These are phyloP conservation scores for Tinea trinotella DNA, from an alignment of 2,888 invertebrate genomes.

Conservation along the genomic window DNA sequence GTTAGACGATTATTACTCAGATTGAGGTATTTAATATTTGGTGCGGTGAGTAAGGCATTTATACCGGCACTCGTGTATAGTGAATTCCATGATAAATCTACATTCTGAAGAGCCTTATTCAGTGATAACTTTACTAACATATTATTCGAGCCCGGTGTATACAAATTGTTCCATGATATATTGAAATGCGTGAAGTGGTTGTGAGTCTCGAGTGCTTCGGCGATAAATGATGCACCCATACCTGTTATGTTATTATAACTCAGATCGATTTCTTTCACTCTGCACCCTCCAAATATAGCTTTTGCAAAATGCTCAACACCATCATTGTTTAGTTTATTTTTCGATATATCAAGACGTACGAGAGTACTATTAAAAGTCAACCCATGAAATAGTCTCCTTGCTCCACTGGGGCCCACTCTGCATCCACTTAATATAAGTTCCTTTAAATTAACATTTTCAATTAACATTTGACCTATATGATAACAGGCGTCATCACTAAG, in stretches of 20 bases:
- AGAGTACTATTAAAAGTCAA: constrained; percentile 34
- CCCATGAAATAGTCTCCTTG: constrained; percentile 30
- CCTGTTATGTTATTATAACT: constrained; percentile 41
- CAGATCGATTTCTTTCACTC: constrained; percentile 34
- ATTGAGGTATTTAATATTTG: constrained; percentile 33
- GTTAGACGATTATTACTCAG: constrained; percentile 42
- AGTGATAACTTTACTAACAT: constrained; percentile 35
- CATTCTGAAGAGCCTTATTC: constrained; percentile 33
- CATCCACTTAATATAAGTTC: constrained; percentile 49
- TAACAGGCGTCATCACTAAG: constrained; percentile 44
- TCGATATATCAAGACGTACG: constrained; percentile 34
- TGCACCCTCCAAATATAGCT: constrained; percentile 33
- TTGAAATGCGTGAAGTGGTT: constrained; percentile 36
- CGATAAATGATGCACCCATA: constrained; percentile 31
- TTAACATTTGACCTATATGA: constrained; percentile 48
- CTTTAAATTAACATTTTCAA: constrained; percentile 33
- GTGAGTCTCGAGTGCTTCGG: constrained; percentile 38
- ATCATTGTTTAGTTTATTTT: constrained; percentile 38
- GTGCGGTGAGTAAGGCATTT: constrained; percentile 30
- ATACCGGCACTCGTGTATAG: constrained; percentile 37
- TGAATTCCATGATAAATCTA: constrained; percentile 47
- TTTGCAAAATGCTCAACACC: constrained; percentile 35
- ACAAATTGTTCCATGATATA: constrained; percentile 46
- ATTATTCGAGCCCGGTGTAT: constrained; percentile 29
- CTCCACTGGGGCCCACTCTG: constrained; percentile 40